These are phyloP conservation scores for Hypolimnas misippus DNA, from an alignment of 2,888 invertebrate genomes.

Conservation along the genomic window DNA sequence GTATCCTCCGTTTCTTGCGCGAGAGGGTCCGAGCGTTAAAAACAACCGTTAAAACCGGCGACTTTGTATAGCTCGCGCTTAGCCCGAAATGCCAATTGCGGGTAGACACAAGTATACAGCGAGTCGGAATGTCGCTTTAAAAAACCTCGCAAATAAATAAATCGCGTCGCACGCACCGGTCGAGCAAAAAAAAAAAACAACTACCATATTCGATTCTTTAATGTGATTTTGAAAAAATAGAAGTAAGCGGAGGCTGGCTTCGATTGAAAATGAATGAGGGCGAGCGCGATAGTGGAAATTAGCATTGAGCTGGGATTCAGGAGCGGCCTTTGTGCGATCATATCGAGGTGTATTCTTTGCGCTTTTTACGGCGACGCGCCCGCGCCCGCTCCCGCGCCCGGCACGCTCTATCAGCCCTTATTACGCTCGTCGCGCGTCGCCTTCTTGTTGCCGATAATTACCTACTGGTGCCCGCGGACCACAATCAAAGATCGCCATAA, in stretches of 20 bases:
- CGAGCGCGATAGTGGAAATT: conserved; percentile 84
- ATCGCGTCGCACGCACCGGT: conserved; percentile 81
- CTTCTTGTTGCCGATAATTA: conserved; percentile 80
- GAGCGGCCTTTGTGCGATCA: conserved; percentile 84
- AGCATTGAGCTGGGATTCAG: conserved; percentile 83
- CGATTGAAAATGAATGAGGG: conserved; percentile 84
- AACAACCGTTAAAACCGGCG: conserved; percentile 83
- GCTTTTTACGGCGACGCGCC: conserved; percentile 78
- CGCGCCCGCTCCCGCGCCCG: conserved; percentile 50
- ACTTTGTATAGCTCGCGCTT: conserved; percentile 83
- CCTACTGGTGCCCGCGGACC: conserved; percentile 51
- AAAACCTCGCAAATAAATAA: conserved; percentile 83
- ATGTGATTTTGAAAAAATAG: conserved; percentile 83
- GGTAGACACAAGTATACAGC: conserved; percentile 84
- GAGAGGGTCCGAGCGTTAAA: conserved; percentile 80
- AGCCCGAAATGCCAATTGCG: conserved; percentile 83
- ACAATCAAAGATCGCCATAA: conserved; percentile 53
- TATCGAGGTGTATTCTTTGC: conserved; percentile 84
- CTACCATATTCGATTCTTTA: conserved; percentile 84
- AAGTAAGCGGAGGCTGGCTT: conserved; percentile 76
- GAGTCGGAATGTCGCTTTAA: conserved; percentile 82
- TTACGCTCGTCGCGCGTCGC: conserved; percentile 69
- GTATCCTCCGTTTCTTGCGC: conserved; percentile 79
- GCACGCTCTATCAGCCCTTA: conserved; percentile 72
- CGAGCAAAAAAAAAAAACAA: conserved; percentile 74